Base-by-base conservation (phyloP, 2,113 vertebrate genomes). In the Microcebus griseorufus region DNA sequence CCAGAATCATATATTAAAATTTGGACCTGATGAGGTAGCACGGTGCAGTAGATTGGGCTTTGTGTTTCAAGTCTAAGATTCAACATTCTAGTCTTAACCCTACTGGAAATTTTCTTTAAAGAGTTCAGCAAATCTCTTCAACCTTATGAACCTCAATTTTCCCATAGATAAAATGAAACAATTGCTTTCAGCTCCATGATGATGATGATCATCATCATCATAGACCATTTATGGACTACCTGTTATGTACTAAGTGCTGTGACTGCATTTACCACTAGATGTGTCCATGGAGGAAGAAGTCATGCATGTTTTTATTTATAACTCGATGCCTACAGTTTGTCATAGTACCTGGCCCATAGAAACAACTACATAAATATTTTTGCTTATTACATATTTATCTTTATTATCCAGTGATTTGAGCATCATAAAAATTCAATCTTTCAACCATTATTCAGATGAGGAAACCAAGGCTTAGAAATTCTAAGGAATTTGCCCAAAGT, bases 1-100 rank as follows among this genome's bases (percentile, higher is more conserved):
- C 51, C 55, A 79, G n/a, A 92, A 95, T 79, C 92, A 72, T 42
- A 73, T 78, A 53, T 32, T 82, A 51, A 93, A 90, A 91, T 25
- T 9, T 27, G 6, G 6, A 3, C 62, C 39, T 37, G n/a, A 45
- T 60, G 37, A 48, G 32, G 20, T 0, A 2, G 9, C n/a, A n/a
- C 51, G 6, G 37, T 22, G 2, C 51, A 51, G 17, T 75, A 18
- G 20, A 89, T 79, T 92, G 7, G 70, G 8, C 14, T 70, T 55
- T 55, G 12, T 20, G n/a, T 37, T 91, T 37, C 34, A 60, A 60
- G 13, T 64, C 90, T 45, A 83, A 89, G 32, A 83, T 39, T 5
- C 20, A 86, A 12, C 12, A 16, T 37, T 94, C 39, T 80, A 34
- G 20, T 70, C 67, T 85, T 55, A 0, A 67, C 10, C 60, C 6